phyloP scores from a whole-genome alignment of 2,888 invertebrate genomes.

The Xestia ashworthii region DNA sequence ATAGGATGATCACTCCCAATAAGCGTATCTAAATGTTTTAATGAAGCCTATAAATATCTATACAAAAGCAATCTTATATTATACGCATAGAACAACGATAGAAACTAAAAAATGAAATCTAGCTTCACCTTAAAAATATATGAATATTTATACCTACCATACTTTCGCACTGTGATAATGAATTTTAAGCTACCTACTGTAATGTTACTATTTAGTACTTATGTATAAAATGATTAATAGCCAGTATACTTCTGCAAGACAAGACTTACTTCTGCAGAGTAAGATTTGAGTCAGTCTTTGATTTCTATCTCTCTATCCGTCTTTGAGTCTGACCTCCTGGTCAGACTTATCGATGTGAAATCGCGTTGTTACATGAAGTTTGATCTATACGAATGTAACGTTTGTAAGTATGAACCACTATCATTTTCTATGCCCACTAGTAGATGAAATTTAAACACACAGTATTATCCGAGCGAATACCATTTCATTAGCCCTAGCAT shows the following conservation, averaged over 20 bases:
- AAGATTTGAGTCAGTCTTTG: background rate
- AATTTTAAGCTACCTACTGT: background rate
- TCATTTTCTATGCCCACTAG: background rate
- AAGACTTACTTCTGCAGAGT: no score
- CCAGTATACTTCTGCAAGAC: background rate
- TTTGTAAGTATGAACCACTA: background rate
- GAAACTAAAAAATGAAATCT: background rate
- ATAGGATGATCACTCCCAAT: no score
- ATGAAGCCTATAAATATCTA: background rate
- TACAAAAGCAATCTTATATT: background rate
- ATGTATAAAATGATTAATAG: background rate
- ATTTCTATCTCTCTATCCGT: no score
- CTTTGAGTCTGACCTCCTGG: no score
- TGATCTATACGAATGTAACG: background rate
- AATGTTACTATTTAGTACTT: background rate
- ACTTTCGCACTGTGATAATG: conserved; percentile 50
- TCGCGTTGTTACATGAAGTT: background rate
- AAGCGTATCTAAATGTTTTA: background rate
- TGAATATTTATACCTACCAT: conserved; percentile 9
- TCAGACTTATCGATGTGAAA: background rate
- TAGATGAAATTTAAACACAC: background rate
- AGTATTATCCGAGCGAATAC: background rate
- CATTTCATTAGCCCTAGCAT: background rate
- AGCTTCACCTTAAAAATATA: background rate
- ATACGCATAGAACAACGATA: background rate